Base-by-base conservation (phyloP, 2,888 invertebrate genomes). In the Drosophila koepferae region DNA sequence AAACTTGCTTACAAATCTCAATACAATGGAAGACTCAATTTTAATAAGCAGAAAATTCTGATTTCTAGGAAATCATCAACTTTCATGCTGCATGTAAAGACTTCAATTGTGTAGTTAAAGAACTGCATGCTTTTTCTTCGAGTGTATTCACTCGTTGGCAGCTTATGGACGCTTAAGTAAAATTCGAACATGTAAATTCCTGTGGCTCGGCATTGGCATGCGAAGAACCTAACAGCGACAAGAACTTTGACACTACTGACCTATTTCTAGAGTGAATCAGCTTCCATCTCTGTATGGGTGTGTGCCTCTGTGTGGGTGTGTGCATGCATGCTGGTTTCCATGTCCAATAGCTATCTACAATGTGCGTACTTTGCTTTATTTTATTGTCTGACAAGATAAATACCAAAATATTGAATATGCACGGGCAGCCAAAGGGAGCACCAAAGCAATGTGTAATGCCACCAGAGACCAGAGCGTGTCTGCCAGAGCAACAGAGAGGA, bases 351-450 rank as follows among this genome's bases (percentile, higher is more conserved):
- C 62, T 55, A 63, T 48, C 54, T 53, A 61, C 68, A 74, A 63
- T 74, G 69, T 83, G 84, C 81, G 81, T 77, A 77, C 77, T 90
- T 77, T 89, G 77, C 87, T 86, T 86, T 90, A 89, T 90, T 87
- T 90, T 90, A 90, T 86, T 90, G 90, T 90, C 90, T 72, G 81
- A 89, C 90, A 87, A 89, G 86, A 90, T 89, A 87, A 87, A 87
- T 89, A 86, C 90, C 86, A 72, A 87, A 90, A 87, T 87, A 87
- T 87, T 90, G 81, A 90, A 87, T 83, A 81, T 73, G 76, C 77
- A 60, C 54, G 61, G 63, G 44, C 76, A 76, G 64, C 59, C 71
- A 61, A 62, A 66, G 71, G 64, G 56, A 59, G 28, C 20, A 7
- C 12, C 46, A 28, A 40, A 28, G 55, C 59, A 59, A 59, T 46